These are phyloP conservation scores for Poeciliopsis prolifica DNA, from an alignment of 2,113 vertebrate genomes.

Conservation along the genomic window DNA sequence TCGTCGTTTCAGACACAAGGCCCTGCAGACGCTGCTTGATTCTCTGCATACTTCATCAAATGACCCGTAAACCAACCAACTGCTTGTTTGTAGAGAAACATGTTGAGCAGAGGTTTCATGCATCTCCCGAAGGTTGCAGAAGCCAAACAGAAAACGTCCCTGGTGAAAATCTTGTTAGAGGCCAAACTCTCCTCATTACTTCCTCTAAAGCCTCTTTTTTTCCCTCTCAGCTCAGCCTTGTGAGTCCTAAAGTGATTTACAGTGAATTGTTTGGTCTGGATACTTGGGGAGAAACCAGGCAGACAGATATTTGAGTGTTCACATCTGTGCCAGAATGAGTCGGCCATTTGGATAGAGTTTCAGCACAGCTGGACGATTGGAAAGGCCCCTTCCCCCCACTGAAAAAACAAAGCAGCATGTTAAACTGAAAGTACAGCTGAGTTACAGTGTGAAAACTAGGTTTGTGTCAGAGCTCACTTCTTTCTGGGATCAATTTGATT, in stretches of 20 bases:
- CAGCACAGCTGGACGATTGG: slow-evolving; percentile 68
- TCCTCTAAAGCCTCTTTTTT: slow-evolving; percentile 7
- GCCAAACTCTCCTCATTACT: slow-evolving; percentile 3
- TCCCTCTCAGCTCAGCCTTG: background rate
- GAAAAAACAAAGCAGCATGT: slow-evolving; percentile 26
- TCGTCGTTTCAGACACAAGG: slow-evolving; percentile 28
- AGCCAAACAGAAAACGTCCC: background rate
- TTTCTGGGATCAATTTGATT: background rate
- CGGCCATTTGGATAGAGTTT: slow-evolving; percentile 57
- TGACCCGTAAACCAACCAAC: slow-evolving; percentile 6
- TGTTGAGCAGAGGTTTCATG: background rate
- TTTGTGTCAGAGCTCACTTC: background rate
- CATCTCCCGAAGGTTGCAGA: background rate
- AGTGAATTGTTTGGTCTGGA: slow-evolving; percentile 37
- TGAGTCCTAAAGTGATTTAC: slow-evolving; percentile 43
- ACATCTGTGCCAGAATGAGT: slow-evolving; percentile 55
- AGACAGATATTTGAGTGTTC: slow-evolving; percentile 49
- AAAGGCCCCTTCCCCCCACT: slow-evolving; percentile 32
- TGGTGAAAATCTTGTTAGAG: background rate
- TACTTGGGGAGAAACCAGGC: slow-evolving; percentile 30
- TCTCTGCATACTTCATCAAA: slow-evolving; percentile 13
- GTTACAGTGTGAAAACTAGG: background rate
- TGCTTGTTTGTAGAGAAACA: background rate
- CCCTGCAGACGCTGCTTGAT: slow-evolving; percentile 9
- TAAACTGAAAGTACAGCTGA: slow-evolving; percentile 8